Evolutionary conservation across 2,888 invertebrate genomes (phyloP).

Genomic region (Perdita meconis): DNA sequence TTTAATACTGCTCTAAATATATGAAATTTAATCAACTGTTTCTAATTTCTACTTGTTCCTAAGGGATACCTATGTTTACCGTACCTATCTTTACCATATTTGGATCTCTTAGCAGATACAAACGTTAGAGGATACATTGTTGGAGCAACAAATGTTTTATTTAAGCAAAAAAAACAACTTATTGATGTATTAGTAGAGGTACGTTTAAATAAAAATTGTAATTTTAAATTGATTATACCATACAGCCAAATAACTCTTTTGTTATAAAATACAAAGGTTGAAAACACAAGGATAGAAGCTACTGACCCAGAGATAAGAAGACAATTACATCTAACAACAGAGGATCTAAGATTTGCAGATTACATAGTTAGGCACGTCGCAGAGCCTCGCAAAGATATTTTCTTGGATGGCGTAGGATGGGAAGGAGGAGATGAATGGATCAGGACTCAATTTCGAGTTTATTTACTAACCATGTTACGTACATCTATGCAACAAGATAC

Average conservation of each 20-base stretch:
- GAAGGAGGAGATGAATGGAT: conserved; percentile 99
- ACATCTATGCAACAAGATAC: conserved; percentile 91
- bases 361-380: conserved; percentile 92
- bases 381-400: conserved; percentile 88
- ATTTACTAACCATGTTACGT: conserved; percentile 92
- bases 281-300: conserved; percentile 93
- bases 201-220: conserved; percentile 53
- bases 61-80: conserved; percentile 97
- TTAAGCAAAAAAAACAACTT: conserved; percentile 96
- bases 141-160: conserved; percentile 99
- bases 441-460: conserved; percentile 95
- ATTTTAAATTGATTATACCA: background rate
- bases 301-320: conserved; percentile 91
- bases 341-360: conserved; percentile 98
- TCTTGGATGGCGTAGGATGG: conserved; percentile 91
- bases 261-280: conserved; percentile 85
- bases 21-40: background rate
- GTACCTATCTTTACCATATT: conserved; percentile 96
- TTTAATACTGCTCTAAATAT: background rate
- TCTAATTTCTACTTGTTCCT: conserved; percentile 21
- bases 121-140: conserved; percentile 94
- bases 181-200: conserved; percentile 96
- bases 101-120: conserved; percentile 95
- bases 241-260: background rate
- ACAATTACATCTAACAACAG: conserved; percentile 95